A percentile compares a stretch with the other conserved stretches of the same genome.
Evolutionary conservation across 2,888 invertebrate species (phyloP).

Genomic region (Eupithecia subfuscata): DNA sequence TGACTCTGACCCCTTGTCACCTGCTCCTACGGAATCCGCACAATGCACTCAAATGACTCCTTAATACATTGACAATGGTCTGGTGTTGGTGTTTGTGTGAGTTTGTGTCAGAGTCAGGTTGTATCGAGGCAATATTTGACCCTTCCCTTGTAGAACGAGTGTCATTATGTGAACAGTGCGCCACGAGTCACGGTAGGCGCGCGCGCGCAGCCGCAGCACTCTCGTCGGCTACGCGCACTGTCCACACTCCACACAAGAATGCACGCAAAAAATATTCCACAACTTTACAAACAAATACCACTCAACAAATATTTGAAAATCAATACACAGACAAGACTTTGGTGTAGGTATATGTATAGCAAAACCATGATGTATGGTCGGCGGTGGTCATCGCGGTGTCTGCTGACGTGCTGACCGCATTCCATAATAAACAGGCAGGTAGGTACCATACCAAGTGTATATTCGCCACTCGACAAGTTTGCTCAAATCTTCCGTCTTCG

Average conservation of each 20-base stretch:
- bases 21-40: slow-evolving; percentile 15
- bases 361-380: slow-evolving; percentile 17
- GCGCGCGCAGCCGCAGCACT: too few species aligned
- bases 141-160: background rate
- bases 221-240: background rate
- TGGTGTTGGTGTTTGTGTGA: background rate
- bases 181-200: background rate
- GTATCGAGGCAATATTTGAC: slow-evolving; percentile 10
- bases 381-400: background rate
- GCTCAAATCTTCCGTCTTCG: slow-evolving; percentile 11
- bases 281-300: slow-evolving; percentile 32
- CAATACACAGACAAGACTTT: slow-evolving; percentile 27
- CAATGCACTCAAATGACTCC: slow-evolving; percentile 13
- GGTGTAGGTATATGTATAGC: background rate
- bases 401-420: slow-evolving; percentile 16
- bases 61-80: slow-evolving; percentile 10
- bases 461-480: slow-evolving; percentile 11
- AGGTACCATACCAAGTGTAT: background rate
- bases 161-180: background rate
- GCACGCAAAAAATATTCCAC: slow-evolving; percentile 32
- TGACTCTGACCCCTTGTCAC: slow-evolving; percentile 20
- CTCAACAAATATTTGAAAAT: slow-evolving; percentile 36
- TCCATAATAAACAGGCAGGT: background rate
- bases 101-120: slow-evolving; percentile 2
- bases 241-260: slow-evolving; percentile 19